phyloP scores from a whole-genome alignment of 2,797 vertebrate genomes.

The Antrozous pallidus region DNA sequence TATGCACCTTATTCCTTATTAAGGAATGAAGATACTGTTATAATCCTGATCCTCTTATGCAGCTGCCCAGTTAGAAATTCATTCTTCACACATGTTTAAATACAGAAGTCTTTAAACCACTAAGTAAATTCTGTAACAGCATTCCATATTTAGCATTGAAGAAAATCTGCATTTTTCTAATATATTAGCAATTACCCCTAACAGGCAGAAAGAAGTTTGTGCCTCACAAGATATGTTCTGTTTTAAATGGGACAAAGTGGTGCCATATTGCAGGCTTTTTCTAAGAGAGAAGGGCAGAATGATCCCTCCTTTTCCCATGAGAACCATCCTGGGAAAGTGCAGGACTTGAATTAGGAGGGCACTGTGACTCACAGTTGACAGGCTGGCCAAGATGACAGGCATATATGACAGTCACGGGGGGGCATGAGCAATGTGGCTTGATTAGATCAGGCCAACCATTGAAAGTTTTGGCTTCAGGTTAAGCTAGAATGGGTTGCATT shows the following conservation, averaged over 20 bases:
- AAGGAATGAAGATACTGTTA: neutral
- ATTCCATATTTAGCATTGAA: slow-evolving; percentile 63
- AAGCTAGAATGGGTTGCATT: neutral
- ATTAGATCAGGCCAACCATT: neutral
- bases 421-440: slow-evolving; percentile 37
- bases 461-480: neutral
- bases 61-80: slow-evolving; percentile 52
- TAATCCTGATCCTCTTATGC: neutral
- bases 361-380: slow-evolving; percentile 23
- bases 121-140: slow-evolving; percentile 52
- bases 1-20: neutral
- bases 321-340: slow-evolving; percentile 62
- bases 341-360: slow-evolving; percentile 15
- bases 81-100: slow-evolving; percentile 59
- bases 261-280: slow-evolving; percentile 46
- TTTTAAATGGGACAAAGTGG: slow-evolving; percentile 48
- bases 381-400: slow-evolving; percentile 52
- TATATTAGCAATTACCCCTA: slow-evolving; percentile 59
- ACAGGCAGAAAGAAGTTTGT: slow-evolving; percentile 64
- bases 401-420: neutral
- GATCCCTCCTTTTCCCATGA: slow-evolving; percentile 52
- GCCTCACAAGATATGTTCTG: slow-evolving; percentile 39
- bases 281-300: slow-evolving; percentile 47
- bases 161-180: slow-evolving; percentile 65
- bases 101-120: slow-evolving; percentile 62